Base-by-base conservation (phyloP, 1,140 invertebrate genomes). In the Ladona fulva region DNA sequence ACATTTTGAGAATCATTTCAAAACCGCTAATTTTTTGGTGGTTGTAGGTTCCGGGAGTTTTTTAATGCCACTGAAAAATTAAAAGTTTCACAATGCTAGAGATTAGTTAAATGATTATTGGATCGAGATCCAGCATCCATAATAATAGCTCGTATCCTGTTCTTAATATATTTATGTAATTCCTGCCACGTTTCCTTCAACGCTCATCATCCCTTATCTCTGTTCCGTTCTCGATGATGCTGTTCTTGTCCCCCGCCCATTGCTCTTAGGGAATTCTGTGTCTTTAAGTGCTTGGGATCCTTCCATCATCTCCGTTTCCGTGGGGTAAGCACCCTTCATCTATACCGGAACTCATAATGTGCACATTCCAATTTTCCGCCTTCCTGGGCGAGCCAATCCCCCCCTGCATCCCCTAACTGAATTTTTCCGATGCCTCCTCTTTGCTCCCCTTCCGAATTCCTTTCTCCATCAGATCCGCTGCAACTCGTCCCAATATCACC, bases 271-370 rank as follows among this genome's bases (percentile, higher is more conserved):
- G 52, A 66, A 66, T 66, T 66, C 52, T 12, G 16, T 22, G 52
- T 22, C 52, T 66, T 66, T 66, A 66, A 66, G 52, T 66, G 52
- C 52, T 66, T n/a, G n/a, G n/a, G n/a, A n/a, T n/a, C n/a, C n/a
- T n/a, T n/a, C 52, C 52, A 66, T 66, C 52, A 66, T 16, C 52
- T 66, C 52, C 52, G 52, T 22, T 19, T 19, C 52, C 52, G 16
- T 12, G 12, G 29, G 29, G 29, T 37, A 37, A 37, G 29, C 29
- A 37, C 52, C 52, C 14, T 22, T 66, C 52, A 66, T 66, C 52
- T 66, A 66, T 66, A 12, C 16, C n/a, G 52, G 52, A 66, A 66
- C 52, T 66, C 52, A 66, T 66, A 66, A 66, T 66, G 52, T 66
- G 52, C 52, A 66, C 52, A 66, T 66, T 66, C 52, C 52, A 66